Conservation (phyloP, 2,113 vertebrate species). For the Mormyrus iriodes region DNA sequence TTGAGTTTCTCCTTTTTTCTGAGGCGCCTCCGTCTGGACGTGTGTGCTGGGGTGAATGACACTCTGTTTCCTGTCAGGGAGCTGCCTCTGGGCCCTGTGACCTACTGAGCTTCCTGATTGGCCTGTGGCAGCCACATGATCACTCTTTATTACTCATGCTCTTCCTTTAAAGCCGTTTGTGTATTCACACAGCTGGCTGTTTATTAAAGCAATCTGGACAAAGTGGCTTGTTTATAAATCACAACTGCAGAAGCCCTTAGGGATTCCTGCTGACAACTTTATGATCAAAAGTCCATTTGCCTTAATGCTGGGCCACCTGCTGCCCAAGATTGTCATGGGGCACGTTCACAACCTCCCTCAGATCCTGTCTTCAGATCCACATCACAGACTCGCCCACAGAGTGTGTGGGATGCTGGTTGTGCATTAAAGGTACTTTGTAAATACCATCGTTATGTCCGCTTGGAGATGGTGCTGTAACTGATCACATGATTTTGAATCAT, state of each 20-base stretch:
- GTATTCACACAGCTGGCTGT: background rate
- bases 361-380: background rate
- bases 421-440: background rate
- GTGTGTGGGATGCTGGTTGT: background rate
- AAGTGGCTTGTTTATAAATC: background rate
- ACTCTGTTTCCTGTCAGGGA: background rate
- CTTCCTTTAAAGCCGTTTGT: background rate
- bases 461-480: background rate
- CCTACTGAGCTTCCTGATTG: background rate
- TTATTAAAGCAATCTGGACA: slow-evolving; percentile 2
- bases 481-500: background rate
- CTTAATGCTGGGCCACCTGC: background rate
- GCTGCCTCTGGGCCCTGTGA: background rate
- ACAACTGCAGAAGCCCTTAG: background rate
- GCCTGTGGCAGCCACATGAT: background rate
- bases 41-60: background rate
- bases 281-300: background rate
- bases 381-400: background rate
- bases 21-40: no score
- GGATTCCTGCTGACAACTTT: background rate
- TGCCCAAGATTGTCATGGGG: background rate
- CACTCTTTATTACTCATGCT: background rate
- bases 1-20: no score
- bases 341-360: background rate
- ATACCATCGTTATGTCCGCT: background rate